These are phyloP conservation scores for Erethizon dorsatum DNA, from an alignment of 2,797 vertebrate genomes.

Conservation along the genomic window DNA sequence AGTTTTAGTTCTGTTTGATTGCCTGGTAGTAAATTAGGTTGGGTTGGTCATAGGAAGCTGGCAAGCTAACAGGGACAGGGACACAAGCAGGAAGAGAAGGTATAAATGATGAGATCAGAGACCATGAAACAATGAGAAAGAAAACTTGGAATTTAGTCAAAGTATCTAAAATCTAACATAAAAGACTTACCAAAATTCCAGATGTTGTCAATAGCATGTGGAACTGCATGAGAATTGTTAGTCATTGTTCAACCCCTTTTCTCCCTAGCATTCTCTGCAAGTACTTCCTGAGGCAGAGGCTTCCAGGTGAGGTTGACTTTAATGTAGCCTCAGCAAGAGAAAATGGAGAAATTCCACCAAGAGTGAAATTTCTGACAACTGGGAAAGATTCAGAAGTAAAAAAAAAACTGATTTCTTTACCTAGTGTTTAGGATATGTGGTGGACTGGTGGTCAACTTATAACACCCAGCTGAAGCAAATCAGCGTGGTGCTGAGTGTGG, in stretches of 20 bases:
- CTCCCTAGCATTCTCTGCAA: not conserved
- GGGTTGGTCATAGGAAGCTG: not conserved
- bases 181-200: not conserved
- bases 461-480: too few relatives aligned
- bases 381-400: not conserved
- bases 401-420: not conserved
- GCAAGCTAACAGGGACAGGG: not conserved
- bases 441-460: too few relatives aligned
- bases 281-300: too few relatives aligned
- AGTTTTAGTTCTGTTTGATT: not conserved
- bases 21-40: not conserved
- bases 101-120: not conserved
- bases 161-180: not conserved
- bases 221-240: not conserved
- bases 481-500: too few relatives aligned
- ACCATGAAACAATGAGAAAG: not conserved
- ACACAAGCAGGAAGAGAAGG: not conserved
- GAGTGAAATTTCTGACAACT: not conserved
- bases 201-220: not conserved
- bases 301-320: not conserved
- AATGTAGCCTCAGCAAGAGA: not conserved
- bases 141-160: not conserved
- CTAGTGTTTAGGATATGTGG: not conserved
- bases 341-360: not conserved
- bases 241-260: not conserved